Conservation (phyloP, 1,140 invertebrate species). For the Aphaenogaster ashmeadi region DNA sequence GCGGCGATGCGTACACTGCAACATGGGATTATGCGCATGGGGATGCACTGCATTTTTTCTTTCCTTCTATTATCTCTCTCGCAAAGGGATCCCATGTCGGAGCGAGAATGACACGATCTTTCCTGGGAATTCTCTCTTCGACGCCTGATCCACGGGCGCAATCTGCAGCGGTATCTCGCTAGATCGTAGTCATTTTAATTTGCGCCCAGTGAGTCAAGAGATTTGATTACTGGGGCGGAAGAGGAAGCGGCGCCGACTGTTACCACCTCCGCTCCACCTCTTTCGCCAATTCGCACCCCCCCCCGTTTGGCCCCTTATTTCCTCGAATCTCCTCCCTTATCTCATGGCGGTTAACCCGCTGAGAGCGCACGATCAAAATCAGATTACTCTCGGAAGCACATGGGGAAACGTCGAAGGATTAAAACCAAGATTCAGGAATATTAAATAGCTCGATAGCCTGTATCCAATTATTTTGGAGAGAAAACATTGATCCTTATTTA, state of each 20-base stretch:
- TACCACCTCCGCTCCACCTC: constrained; percentile 58
- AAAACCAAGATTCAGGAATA: not conserved
- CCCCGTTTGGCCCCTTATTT: constrained; percentile 23
- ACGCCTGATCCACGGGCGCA: not conserved
- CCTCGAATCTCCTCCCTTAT: constrained; percentile 41
- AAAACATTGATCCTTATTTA: not conserved
- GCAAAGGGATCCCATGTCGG: not conserved
- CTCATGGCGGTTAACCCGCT: not conserved
- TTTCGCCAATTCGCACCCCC: constrained; percentile 31
- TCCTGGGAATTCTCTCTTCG: too few relatives aligned
- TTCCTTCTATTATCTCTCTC: not conserved
- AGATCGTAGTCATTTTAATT: constrained; percentile 79
- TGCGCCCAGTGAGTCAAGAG: constrained; percentile 77
- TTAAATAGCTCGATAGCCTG: not conserved
- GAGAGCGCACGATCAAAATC: not conserved
- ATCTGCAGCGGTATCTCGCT: constrained; percentile 43
- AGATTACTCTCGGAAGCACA: constrained; percentile 15
- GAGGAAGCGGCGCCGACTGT: constrained; percentile 80
- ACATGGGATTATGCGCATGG: not conserved
- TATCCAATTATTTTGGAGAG: not conserved
- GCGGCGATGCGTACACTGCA: constrained; percentile 5
- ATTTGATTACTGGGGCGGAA: constrained; percentile 83
- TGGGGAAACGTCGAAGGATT: not conserved
- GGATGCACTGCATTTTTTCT: not conserved
- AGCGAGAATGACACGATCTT: not conserved